Conservation (phyloP, 2,888 invertebrate genomes). For the Spodoptera exigua region DNA sequence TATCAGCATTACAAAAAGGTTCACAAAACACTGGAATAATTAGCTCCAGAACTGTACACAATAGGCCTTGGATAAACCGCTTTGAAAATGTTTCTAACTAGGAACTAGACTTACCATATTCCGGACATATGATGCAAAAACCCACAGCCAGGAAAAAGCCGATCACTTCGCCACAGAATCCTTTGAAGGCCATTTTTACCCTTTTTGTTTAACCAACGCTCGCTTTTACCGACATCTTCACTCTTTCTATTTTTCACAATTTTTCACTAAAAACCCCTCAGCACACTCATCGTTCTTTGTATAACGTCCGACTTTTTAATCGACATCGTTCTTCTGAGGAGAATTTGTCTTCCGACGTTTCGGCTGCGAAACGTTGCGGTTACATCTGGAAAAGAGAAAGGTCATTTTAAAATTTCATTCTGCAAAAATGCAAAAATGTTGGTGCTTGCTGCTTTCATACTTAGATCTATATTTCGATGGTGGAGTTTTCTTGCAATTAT, state of each 20-base stretch:
- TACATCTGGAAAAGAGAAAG: conserved; percentile 76
- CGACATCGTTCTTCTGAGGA: conserved; percentile 69
- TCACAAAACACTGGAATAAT: conserved; percentile 6
- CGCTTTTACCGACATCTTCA: conserved; percentile 83
- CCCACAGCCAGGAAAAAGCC: conserved; percentile 84
- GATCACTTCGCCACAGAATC: conserved; percentile 82
- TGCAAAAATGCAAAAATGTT: no score
- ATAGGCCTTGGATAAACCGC: conserved; percentile 2
- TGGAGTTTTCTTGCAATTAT: no score
- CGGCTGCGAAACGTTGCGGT: conserved; percentile 50
- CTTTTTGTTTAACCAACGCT: conserved; percentile 83
- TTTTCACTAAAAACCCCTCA: conserved; percentile 74
- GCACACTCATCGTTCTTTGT: conserved; percentile 74
- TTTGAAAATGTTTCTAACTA: conserved; percentile 20
- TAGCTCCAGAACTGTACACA: conserved; percentile 14
- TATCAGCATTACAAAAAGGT: neutral
- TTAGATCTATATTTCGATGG: no score
- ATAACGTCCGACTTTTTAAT: conserved; percentile 64
- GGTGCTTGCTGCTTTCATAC: no score
- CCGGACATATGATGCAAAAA: conserved; percentile 84
- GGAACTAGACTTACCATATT: conserved; percentile 80
- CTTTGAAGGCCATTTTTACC: conserved; percentile 84
- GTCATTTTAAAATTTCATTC: neutral
- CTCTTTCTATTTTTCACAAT: conserved; percentile 72
- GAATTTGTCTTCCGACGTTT: conserved; percentile 54